Conservation (phyloP, 1,140 invertebrate species). For the Dermatophagoides farinae region DNA sequence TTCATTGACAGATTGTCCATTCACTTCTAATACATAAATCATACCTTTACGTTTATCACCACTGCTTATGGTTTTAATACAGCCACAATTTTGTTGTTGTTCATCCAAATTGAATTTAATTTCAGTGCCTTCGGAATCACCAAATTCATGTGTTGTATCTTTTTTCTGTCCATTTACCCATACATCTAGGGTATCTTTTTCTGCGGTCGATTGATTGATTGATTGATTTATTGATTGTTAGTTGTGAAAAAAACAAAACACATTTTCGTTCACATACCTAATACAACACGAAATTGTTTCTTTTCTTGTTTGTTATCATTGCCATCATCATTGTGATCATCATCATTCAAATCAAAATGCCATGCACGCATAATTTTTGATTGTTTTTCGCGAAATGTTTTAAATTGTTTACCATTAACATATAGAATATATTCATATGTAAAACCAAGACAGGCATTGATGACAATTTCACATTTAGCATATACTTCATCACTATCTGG, state of each 20-base stretch:
- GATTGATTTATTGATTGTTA: not conserved
- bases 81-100: slow-evolving; percentile 23
- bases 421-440: slow-evolving; percentile 52
- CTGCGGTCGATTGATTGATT: too few species aligned
- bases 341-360: slow-evolving; percentile 29
- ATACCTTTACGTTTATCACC: slow-evolving; percentile 31
- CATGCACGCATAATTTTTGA: slow-evolving; percentile 44
- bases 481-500: not conserved
- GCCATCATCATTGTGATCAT: slow-evolving; percentile 3
- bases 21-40: slow-evolving; percentile 30
- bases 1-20: too few species aligned
- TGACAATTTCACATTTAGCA: slow-evolving; percentile 34
- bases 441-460: slow-evolving; percentile 56
- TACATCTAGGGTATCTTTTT: slow-evolving; percentile 52
- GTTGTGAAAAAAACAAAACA: not conserved
- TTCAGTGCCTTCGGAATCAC: slow-evolving; percentile 49
- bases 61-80: slow-evolving; percentile 37
- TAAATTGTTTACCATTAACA: slow-evolving; percentile 49
- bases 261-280: slow-evolving; percentile 38
- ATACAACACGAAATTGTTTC: slow-evolving; percentile 35
- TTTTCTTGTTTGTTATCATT: too few species aligned
- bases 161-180: slow-evolving; percentile 52
- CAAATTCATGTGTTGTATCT: slow-evolving; percentile 46
- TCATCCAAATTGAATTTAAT: slow-evolving; percentile 43
- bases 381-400: slow-evolving; percentile 54